Base-by-base conservation (phyloP, 2,888 invertebrate species). In the Pyrocoelia pectoralis region DNA sequence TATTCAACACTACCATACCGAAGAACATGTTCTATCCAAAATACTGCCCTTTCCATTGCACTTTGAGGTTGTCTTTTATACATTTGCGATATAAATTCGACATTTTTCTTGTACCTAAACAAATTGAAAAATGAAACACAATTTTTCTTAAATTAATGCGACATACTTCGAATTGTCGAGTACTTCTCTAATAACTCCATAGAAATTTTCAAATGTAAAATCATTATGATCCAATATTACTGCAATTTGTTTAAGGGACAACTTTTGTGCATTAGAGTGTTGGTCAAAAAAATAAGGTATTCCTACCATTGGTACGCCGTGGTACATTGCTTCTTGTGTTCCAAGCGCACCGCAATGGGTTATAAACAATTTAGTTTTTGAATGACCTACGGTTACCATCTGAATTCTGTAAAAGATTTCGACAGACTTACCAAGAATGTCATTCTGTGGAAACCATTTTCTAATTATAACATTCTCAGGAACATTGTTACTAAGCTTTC, bases 391-490 rank as follows among this genome's bases (percentile, higher is more conserved):
- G 65, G 61, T n/a, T n/a, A 43, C 8, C 43, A 43, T 2, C 8
- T 14, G 6, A 13, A 6, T 40, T 6, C n/a, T 4, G 13, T 40
- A 2, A 6, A 40, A 6, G 8, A 13, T 40, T 6, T 40, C 6
- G 6, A 6, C 24, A 6, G 13, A 3, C 13, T 51, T 64, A 72
- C 79, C 79, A 48, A 82, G 67, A 48, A 81, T 71, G 63, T 80
- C 80, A 53, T 75, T 76, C 66, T 81, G 81, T 0, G 81, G 79
- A 10, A 79, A 68, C 80, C 79, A 81, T 54, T 76, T 74, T 14
- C 61, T 61, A 1, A 78, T 51, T 52, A 75, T 72, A 0, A 82
- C 78, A 67, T 82, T 81, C 15, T 67, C 53, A 0, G 81, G 77
- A 13, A 78, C 49, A 53, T 73, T 71, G 1, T 68, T 46, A 55